A percentile compares a stretch with the other conserved stretches of the same genome.
These are phyloP conservation scores for Heliconius ismenius DNA, from an alignment of 2,888 invertebrate genomes.

Conservation along the genomic window DNA sequence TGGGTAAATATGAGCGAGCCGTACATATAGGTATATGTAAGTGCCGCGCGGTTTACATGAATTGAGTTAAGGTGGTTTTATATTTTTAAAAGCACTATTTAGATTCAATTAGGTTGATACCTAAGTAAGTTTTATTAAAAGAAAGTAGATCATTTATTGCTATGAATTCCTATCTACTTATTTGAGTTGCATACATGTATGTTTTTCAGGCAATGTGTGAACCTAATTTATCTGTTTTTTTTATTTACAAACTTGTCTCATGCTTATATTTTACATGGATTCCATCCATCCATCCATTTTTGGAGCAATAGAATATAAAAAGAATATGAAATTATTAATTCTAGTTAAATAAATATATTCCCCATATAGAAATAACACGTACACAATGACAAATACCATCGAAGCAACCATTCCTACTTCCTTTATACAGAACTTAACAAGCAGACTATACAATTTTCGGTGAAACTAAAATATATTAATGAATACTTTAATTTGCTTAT, in stretches of 20 bases:
- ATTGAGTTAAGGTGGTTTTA: constrained; percentile 36
- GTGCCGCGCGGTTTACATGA: constrained; percentile 38
- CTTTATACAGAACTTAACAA: not conserved
- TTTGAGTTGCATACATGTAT: not conserved
- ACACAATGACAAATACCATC: not conserved
- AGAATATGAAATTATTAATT: not conserved
- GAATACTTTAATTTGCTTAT: constrained; percentile 49
- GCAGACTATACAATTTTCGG: constrained; percentile 32
- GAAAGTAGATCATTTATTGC: not conserved
- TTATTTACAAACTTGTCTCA: not conserved
- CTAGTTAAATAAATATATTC: not conserved
- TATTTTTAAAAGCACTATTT: constrained; percentile 26
- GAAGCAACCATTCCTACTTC: not conserved
- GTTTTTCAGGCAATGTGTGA: not conserved
- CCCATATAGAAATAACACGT: not conserved
- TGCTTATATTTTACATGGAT: too few species aligned
- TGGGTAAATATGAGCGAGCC: constrained; percentile 76
- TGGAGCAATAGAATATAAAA: too few species aligned
- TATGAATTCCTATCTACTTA: not conserved
- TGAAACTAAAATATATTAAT: constrained; percentile 42
- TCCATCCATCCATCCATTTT: too few species aligned
- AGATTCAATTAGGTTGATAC: constrained; percentile 9
- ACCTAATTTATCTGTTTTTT: too few species aligned
- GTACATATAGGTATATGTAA: constrained; percentile 45
- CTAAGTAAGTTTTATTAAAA: not conserved